phyloP scores from a whole-genome alignment of 2,888 invertebrate species.

The Steinernema scapterisci region DNA sequence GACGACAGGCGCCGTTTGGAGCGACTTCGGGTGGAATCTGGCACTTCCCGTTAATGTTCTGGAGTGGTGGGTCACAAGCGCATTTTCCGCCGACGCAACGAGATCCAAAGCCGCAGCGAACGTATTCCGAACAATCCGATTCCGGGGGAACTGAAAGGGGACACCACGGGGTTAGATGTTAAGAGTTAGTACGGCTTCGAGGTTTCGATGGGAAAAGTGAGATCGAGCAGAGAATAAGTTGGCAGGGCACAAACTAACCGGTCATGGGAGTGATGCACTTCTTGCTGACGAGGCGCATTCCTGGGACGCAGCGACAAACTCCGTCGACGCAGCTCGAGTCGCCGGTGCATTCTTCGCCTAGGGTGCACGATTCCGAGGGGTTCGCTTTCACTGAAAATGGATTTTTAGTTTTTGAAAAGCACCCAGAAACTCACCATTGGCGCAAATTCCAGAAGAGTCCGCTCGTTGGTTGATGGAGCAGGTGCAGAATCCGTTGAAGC shows the following conservation, averaged over 20 bases:
- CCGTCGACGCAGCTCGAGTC: conserved; percentile 64
- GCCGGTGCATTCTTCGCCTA: conserved; percentile 61
- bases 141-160: conserved; percentile 58
- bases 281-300: conserved; percentile 56
- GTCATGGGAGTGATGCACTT: conserved; percentile 63
- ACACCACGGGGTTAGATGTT: conserved; percentile 16
- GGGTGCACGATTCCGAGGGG: conserved; percentile 48
- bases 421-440: conserved; percentile 38
- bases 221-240: no score
- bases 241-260: conserved; percentile 47
- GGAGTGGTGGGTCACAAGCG: conserved; percentile 49
- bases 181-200: conserved; percentile 21
- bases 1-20: conserved; percentile 57
- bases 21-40: conserved; percentile 57
- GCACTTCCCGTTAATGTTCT: conserved; percentile 52
- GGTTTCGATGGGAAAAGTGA: not conserved
- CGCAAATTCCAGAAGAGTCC: conserved; percentile 47
- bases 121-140: conserved; percentile 49
- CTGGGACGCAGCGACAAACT: conserved; percentile 59
- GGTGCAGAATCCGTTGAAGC: conserved; percentile 54
- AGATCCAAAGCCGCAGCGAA: conserved; percentile 45
- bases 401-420: not conserved
- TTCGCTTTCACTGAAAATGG: conserved; percentile 43
- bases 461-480: conserved; percentile 10
- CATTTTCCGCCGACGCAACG: conserved; percentile 49